Conservation (phyloP, 2,113 vertebrate species). For the Elachura formosa region DNA sequence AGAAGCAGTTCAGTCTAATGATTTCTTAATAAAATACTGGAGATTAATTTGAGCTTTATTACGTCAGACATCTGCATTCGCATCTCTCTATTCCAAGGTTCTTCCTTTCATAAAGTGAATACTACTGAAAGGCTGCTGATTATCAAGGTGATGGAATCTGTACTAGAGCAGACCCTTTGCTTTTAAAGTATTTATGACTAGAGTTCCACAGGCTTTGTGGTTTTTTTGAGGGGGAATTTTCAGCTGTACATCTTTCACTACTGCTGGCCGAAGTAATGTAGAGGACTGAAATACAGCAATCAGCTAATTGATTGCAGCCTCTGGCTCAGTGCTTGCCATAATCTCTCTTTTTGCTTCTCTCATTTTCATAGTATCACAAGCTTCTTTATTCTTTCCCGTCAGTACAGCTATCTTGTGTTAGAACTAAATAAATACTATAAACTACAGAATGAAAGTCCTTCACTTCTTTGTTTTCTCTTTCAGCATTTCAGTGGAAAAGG, state of each 20-base stretch:
- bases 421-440: background rate
- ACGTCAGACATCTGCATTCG: background rate
- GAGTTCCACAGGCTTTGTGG: background rate
- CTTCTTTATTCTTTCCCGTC: background rate
- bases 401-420: background rate
- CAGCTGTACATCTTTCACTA: background rate
- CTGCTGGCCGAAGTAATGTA: background rate
- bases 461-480: background rate
- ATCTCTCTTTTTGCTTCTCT: background rate
- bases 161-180: background rate
- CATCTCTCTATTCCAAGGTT: background rate
- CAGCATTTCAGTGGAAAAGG: background rate
- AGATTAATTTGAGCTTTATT: background rate
- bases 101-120: background rate
- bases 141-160: background rate
- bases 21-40: conserved; percentile 12
- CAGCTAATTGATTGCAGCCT: background rate
- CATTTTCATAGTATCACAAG: background rate
- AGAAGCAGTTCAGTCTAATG: background rate
- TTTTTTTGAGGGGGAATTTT: background rate
- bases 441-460: background rate
- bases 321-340: background rate
- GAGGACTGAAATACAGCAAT: background rate
- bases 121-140: background rate
- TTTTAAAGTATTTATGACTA: background rate